Evolutionary conservation across 1,140 invertebrate species (phyloP).

Genomic region (Ceratitis capitata): DNA sequence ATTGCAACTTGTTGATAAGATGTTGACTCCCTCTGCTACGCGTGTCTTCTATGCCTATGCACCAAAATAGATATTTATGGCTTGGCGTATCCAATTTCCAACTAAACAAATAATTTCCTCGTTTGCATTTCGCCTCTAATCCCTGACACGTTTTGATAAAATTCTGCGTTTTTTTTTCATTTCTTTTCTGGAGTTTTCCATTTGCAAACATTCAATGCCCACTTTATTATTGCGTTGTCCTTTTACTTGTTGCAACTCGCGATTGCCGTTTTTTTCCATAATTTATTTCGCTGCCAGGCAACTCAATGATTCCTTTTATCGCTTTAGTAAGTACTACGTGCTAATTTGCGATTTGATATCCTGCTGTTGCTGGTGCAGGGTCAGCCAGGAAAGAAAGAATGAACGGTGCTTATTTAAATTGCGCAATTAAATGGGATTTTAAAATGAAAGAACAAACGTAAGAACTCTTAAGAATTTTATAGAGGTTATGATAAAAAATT

Average conservation of each 20-base stretch:
- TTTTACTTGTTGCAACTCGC: too few relatives aligned
- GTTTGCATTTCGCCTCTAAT: neutral
- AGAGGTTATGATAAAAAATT: too few relatives aligned
- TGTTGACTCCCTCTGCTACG: neutral
- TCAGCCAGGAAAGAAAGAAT: neutral
- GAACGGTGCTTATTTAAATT: neutral
- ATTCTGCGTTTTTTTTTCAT: neutral
- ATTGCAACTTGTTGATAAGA: slow-evolving; percentile 10
- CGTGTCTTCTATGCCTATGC: neutral
- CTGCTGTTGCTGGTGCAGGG: neutral
- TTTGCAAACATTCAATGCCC: neutral
- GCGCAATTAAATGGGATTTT: neutral
- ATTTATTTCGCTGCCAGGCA: neutral
- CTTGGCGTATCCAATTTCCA: neutral
- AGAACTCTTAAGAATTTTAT: neutral
- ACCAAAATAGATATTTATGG: slow-evolving; percentile 11
- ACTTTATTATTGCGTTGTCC: neutral
- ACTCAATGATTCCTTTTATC: neutral
- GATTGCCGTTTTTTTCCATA: neutral
- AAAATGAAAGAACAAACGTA: neutral
- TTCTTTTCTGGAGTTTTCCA: neutral
- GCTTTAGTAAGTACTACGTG: neutral
- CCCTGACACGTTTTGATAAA: slow-evolving; percentile 5
- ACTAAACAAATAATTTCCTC: neutral
- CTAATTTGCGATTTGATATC: neutral